These are phyloP conservation scores for Callimico goeldii DNA, from an alignment of 2,797 vertebrate genomes.

Conservation along the genomic window DNA sequence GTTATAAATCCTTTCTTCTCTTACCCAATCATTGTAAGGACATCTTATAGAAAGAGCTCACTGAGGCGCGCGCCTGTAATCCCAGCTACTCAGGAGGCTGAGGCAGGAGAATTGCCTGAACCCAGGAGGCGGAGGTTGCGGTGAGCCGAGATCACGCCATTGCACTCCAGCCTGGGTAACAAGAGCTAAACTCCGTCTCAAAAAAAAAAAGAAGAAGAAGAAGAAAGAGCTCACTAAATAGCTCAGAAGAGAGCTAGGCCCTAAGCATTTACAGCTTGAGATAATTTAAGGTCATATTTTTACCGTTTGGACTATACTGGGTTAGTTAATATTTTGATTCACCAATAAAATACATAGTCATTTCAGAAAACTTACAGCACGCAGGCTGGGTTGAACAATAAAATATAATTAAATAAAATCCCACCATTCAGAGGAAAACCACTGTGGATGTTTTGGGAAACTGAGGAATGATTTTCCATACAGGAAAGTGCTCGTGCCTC, in stretches of 20 bases:
- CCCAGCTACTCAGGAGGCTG: too few relatives aligned
- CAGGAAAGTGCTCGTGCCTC: rapidly evolving
- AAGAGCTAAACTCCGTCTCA: too few relatives aligned
- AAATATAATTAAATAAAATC: neutral
- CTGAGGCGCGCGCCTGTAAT: too few relatives aligned
- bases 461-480: too few relatives aligned
- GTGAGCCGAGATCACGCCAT: too few relatives aligned
- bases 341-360: neutral
- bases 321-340: neutral
- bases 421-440: neutral
- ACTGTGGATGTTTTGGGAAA: too few relatives aligned
- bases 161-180: too few relatives aligned
- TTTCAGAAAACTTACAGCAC: neutral
- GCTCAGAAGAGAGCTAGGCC: neutral
- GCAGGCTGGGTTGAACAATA: neutral
- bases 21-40: neutral
- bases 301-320: neutral
- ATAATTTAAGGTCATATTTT: neutral
- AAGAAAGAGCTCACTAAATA: too few relatives aligned
- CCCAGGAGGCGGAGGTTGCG: too few relatives aligned
- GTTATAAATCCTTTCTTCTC: too few relatives aligned
- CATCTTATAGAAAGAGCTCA: neutral
- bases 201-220: too few relatives aligned
- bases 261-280: neutral
- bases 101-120: too few relatives aligned